Evolutionary conservation across 1,140 invertebrate species (phyloP).

Genomic region (Drosophila arizonae): DNA sequence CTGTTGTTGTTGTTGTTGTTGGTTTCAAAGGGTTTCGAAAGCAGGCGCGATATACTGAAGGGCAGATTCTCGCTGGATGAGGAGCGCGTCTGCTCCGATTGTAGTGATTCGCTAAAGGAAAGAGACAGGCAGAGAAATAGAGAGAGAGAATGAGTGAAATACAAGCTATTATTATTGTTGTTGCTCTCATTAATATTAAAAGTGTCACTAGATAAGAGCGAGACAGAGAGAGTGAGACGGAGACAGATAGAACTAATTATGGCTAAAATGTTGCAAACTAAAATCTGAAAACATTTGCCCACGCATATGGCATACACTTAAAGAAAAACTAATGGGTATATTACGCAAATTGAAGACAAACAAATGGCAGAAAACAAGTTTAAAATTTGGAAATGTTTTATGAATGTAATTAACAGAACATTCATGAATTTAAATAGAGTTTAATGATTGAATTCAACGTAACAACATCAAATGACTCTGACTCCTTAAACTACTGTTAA

Average conservation of each 20-base stretch:
- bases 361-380: too few relatives aligned
- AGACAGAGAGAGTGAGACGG: not conserved
- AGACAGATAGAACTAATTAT: too few relatives aligned
- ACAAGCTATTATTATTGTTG: slow-evolving; percentile 13
- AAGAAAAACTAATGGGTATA: not conserved
- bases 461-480: too few relatives aligned
- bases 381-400: too few relatives aligned
- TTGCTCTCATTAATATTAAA: slow-evolving; percentile 60
- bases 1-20: slow-evolving; percentile 81
- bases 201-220: slow-evolving; percentile 44
- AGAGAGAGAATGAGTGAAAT: too few relatives aligned
- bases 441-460: too few relatives aligned
- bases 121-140: not conserved
- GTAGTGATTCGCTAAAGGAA: slow-evolving; percentile 72
- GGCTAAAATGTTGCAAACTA: too few relatives aligned
- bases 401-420: too few relatives aligned
- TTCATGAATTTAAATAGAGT: too few relatives aligned
- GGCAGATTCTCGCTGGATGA: slow-evolving; percentile 86
- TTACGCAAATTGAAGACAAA: too few relatives aligned
- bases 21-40: slow-evolving; percentile 87
- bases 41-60: slow-evolving; percentile 88
- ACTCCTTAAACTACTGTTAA: too few relatives aligned
- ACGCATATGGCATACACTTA: not conserved
- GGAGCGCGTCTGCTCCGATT: slow-evolving; percentile 83
- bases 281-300: not conserved